These are phyloP conservation scores for Odocoileus virginianus DNA, from an alignment of 2,113 vertebrate genomes.

Conservation along the genomic window DNA sequence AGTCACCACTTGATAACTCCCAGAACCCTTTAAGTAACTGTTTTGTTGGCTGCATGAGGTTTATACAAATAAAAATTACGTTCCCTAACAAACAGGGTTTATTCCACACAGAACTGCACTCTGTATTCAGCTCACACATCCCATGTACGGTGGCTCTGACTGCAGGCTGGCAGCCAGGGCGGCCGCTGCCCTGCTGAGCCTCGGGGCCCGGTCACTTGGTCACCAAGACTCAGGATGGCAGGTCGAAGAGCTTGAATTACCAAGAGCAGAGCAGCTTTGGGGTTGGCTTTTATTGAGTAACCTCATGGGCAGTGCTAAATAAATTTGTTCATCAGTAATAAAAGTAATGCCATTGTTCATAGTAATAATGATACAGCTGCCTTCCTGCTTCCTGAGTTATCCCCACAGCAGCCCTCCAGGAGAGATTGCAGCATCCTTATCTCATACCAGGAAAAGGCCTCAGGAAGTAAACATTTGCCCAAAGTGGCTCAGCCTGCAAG, in stretches of 20 bases:
- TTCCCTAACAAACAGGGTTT: neutral
- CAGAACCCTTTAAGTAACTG: neutral
- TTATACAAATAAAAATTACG: neutral
- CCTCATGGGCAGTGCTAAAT: neutral
- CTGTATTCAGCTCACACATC: neutral
- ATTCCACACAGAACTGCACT: neutral
- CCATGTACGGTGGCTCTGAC: neutral
- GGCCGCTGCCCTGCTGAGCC: neutral
- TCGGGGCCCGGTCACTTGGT: accelerated
- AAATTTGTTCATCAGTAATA: neutral
- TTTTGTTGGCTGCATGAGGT: neutral
- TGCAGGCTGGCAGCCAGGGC: neutral
- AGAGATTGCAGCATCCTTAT: too few relatives aligned
- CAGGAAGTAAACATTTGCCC: neutral
- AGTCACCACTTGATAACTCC: neutral
- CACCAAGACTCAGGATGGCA: neutral
- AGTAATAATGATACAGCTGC: neutral
- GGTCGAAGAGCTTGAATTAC: neutral
- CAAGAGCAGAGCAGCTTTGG: neutral
- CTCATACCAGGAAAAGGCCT: neutral
- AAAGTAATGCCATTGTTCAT: neutral
- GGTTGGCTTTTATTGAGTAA: neutral
- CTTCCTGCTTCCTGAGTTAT: neutral
- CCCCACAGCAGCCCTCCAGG: neutral
- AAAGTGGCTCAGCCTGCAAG: accelerated